These are phyloP conservation scores for Thamnophis elegans DNA, from an alignment of 2,797 vertebrate genomes.

Conservation along the genomic window DNA sequence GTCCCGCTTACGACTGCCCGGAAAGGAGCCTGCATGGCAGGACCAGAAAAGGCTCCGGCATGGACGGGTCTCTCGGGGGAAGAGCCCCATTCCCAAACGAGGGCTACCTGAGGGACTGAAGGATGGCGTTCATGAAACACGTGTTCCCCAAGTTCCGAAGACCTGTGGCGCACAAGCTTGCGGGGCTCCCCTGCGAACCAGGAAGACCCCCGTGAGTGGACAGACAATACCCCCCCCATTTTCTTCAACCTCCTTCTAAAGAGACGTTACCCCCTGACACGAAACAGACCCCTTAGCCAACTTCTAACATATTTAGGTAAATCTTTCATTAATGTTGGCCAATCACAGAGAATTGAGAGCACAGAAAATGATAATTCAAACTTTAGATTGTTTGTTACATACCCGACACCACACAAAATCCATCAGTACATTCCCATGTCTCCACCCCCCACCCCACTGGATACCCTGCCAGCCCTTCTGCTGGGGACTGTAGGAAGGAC, in stretches of 20 bases:
- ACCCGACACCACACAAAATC: background rate
- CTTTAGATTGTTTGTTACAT: background rate
- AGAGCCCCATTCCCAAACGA: background rate
- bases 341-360: background rate
- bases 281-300: background rate
- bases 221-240: background rate
- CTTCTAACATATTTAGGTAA: background rate
- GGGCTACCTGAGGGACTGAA: constrained; percentile 95
- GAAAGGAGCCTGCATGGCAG: no score
- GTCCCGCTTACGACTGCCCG: no score
- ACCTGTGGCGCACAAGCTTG: constrained; percentile 87
- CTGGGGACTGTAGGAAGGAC: no score
- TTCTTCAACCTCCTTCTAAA: background rate
- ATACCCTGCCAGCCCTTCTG: background rate
- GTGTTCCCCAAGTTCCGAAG: constrained; percentile 96
- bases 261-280: background rate
- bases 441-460: background rate
- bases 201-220: background rate
- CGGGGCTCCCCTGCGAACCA: constrained; percentile 77
- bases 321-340: no score
- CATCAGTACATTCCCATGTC: background rate
- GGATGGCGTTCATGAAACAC: constrained; percentile 98
- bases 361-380: background rate
- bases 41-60: no score
- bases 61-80: background rate